Evolutionary conservation across 1,140 invertebrate genomes (phyloP).

Genomic region (Semibalanus balanoides): DNA sequence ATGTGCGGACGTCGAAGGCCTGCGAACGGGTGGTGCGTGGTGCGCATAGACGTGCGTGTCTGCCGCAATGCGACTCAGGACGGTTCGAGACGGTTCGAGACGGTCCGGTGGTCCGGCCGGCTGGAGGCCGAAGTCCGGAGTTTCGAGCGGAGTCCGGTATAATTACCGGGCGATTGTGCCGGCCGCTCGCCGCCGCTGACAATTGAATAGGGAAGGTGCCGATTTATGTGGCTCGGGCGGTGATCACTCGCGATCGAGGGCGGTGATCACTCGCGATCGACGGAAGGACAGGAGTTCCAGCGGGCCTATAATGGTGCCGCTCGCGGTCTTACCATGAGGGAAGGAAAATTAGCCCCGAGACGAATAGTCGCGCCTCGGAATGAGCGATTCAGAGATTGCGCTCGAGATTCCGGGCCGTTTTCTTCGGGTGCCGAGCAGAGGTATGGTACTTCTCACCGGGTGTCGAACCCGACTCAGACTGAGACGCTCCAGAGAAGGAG

Average conservation of each 20-base stretch:
- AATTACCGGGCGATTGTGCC: background rate
- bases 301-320: background rate
- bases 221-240: background rate
- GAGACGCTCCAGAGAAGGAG: too few species aligned
- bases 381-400: background rate
- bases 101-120: too few species aligned
- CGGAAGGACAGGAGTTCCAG: background rate
- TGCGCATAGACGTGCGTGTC: too few species aligned
- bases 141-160: background rate
- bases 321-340: background rate
- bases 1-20: too few species aligned
- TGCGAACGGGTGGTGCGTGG: too few species aligned
- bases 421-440: too few species aligned
- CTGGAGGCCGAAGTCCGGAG: too few species aligned
- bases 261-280: background rate
- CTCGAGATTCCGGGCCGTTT: too few species aligned
- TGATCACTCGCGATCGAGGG: background rate
- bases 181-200: background rate
- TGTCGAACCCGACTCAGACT: too few species aligned
- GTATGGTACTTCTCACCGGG: too few species aligned
- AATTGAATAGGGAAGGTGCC: background rate
- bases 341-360: background rate
- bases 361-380: background rate
- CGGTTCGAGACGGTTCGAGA: too few species aligned
- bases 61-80: too few species aligned